These are phyloP conservation scores for Maniola hyperantus DNA, from an alignment of 2,888 invertebrate genomes.

Conservation along the genomic window DNA sequence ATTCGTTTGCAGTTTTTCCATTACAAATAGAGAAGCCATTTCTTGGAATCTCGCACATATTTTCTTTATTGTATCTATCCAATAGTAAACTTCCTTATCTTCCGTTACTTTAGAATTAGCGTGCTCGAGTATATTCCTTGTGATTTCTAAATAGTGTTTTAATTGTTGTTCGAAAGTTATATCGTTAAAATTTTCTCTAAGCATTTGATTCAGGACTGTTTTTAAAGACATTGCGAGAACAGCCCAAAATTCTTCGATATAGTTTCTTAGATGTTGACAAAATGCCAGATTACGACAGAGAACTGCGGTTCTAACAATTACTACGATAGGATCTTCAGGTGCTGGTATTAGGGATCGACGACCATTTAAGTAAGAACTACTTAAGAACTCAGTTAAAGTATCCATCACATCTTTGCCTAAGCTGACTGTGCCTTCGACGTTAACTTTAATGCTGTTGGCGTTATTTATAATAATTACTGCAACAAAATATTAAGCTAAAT, in stretches of 20 bases:
- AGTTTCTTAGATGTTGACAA: conserved; percentile 50
- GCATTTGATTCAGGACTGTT: conserved; percentile 45
- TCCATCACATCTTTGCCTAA: conserved; percentile 65
- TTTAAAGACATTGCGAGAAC: conserved; percentile 52
- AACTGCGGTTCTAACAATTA: conserved; percentile 49
- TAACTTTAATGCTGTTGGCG: conserved; percentile 55
- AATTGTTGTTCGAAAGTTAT: conserved; percentile 40
- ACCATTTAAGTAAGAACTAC: conserved; percentile 29
- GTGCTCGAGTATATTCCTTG: conserved; percentile 50
- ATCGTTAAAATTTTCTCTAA: conserved; percentile 34
- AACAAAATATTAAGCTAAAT: conserved; percentile 35
- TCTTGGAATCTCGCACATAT: conserved; percentile 59
- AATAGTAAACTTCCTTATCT: conserved; percentile 47
- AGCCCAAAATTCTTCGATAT: conserved; percentile 58
- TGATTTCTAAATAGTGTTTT: conserved; percentile 45
- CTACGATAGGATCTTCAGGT: conserved; percentile 44
- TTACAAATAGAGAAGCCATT: conserved; percentile 45
- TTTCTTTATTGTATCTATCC: conserved; percentile 59
- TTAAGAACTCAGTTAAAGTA: conserved; percentile 51
- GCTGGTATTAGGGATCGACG: conserved; percentile 46
- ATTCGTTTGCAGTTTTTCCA: conserved; percentile 45
- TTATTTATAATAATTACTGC: conserved; percentile 46
- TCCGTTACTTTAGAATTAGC: conserved; percentile 46
- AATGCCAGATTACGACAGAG: conserved; percentile 56
- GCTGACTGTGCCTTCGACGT: conserved; percentile 61